Conservation (phyloP, 37 sponge, comb jelly and placozoan genomes). For the Amphimedon queenslandica region DNA sequence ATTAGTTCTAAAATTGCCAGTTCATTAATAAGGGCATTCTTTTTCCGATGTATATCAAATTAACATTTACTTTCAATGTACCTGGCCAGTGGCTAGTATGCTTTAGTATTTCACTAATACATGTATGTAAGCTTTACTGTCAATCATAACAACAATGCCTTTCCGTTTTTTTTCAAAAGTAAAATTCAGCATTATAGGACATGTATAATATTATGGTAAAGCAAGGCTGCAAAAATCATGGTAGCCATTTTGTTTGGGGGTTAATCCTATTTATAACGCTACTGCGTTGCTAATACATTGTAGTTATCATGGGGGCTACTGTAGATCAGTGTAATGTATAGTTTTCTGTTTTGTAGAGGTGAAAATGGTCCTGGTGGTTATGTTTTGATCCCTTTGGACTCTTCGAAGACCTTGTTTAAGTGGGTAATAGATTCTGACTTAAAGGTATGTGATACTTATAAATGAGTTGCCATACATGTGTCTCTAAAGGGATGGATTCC, state of each 20-base stretch:
- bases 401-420: neutral
- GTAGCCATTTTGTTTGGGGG: neutral
- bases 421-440: conserved; percentile 39
- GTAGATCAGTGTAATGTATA: neutral
- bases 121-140: no score
- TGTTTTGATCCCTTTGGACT: conserved; percentile 1
- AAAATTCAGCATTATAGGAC: neutral
- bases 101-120: no score
- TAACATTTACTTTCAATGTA: no score
- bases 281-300: neutral
- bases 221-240: neutral
- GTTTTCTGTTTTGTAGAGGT: conserved; percentile 45
- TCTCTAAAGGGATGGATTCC: conserved; percentile 26
- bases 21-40: no score
- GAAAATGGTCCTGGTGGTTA: conserved; percentile 56
- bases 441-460: conserved; percentile 20
- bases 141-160: no score
- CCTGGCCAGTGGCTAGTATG: no score
- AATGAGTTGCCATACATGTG: neutral
- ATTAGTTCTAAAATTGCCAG: no score
- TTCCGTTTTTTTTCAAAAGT: neutral
- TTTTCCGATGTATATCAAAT: no score
- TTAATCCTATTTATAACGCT: neutral
- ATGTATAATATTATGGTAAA: neutral
- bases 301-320: neutral